phyloP scores from a whole-genome alignment of 2,797 vertebrate genomes.

The Rhinoraja longicauda region DNA sequence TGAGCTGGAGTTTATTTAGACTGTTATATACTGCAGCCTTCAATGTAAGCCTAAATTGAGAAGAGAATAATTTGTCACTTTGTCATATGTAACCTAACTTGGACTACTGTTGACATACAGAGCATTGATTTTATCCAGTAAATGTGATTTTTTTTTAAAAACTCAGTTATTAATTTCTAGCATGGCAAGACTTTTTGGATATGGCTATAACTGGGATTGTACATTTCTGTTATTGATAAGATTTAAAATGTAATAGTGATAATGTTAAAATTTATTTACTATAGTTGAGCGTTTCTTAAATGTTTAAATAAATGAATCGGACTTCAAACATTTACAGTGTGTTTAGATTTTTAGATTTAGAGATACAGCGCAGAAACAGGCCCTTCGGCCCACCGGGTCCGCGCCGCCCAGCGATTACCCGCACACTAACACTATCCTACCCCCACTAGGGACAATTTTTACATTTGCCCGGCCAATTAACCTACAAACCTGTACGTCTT shows the following conservation, averaged over 20 bases:
- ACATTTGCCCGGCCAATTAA: too few relatives aligned
- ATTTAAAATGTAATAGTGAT: not conserved
- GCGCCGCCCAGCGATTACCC: too few relatives aligned
- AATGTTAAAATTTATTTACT: not conserved
- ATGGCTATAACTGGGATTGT: not conserved
- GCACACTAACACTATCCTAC: too few relatives aligned
- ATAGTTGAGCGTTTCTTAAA: not conserved
- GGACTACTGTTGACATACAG: not conserved
- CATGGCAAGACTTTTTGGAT: not conserved
- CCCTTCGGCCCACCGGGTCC: too few relatives aligned
- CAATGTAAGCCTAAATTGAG: not conserved
- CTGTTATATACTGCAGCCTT: not conserved
- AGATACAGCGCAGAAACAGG: too few relatives aligned
- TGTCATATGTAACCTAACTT: constrained; percentile 1
- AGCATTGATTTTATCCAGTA: constrained; percentile 2
- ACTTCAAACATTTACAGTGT: not conserved
- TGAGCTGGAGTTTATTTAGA: not conserved
- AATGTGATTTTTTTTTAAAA: not conserved
- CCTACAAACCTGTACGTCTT: too few relatives aligned
- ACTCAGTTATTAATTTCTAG: not conserved
- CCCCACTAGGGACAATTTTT: too few relatives aligned
- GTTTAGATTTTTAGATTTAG: too few relatives aligned
- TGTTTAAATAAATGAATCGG: not conserved
- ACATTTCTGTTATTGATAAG: not conserved
- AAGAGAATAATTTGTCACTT: not conserved